These are phyloP conservation scores for Prinia subflava DNA, from an alignment of 2,113 vertebrate species.

Conservation along the genomic window DNA sequence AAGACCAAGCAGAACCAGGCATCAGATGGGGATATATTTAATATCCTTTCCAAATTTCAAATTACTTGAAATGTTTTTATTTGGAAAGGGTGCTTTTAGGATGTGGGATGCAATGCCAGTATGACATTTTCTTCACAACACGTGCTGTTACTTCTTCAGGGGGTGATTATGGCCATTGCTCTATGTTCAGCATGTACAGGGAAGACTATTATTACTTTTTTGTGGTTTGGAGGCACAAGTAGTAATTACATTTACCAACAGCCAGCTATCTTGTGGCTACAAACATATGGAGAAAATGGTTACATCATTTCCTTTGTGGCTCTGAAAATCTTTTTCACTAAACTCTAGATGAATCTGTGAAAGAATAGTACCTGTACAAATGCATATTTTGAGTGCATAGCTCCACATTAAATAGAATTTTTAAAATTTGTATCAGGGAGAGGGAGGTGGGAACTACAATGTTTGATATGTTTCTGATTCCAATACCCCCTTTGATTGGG, in stretches of 20 bases:
- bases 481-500: background rate
- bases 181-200: background rate
- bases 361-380: background rate
- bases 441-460: background rate
- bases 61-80: background rate
- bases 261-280: slow-evolving; percentile 29
- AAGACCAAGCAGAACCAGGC: background rate
- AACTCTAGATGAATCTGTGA: background rate
- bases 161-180: background rate
- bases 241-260: slow-evolving; percentile 32
- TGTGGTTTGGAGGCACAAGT: background rate
- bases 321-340: slow-evolving; percentile 17
- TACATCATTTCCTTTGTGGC: slow-evolving; percentile 51
- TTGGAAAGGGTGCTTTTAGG: background rate
- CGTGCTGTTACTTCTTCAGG: background rate
- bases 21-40: background rate
- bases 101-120: background rate
- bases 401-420: background rate
- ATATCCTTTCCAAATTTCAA: background rate
- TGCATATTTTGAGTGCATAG: background rate
- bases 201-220: slow-evolving; percentile 32
- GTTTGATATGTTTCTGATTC: background rate
- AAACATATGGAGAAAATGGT: background rate
- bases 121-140: background rate
- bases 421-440: background rate